phyloP scores from a whole-genome alignment of 2,888 invertebrate species.

The Cantharis rustica region DNA sequence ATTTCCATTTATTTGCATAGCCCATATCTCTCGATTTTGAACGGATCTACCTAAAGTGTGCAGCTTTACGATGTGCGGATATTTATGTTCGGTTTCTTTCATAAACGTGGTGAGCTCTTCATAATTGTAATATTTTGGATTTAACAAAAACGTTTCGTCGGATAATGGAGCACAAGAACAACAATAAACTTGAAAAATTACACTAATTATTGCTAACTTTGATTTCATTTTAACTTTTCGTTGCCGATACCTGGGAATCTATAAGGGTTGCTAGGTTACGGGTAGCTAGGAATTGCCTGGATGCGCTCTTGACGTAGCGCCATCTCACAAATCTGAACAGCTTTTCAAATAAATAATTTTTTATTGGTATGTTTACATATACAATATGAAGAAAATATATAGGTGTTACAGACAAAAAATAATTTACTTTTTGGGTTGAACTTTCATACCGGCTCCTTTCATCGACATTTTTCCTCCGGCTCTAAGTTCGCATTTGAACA shows the following conservation, averaged over 20 bases:
- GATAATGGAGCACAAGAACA: slow-evolving; percentile 16
- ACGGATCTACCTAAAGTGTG: slow-evolving; percentile 85
- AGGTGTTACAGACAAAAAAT: neutral
- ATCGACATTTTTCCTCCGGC: slow-evolving; percentile 26
- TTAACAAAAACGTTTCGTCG: slow-evolving; percentile 63
- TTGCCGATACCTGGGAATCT: slow-evolving; percentile 2
- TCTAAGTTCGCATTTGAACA: slow-evolving; percentile 25
- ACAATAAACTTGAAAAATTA: slow-evolving; percentile 22
- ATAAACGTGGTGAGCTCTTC: slow-evolving; percentile 71
- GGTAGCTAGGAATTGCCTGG: neutral
- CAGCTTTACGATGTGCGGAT: slow-evolving; percentile 72
- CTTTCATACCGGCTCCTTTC: slow-evolving; percentile 29
- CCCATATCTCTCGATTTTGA: slow-evolving; percentile 79
- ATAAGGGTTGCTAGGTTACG: slow-evolving; percentile 2
- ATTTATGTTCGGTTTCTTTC: slow-evolving; percentile 63
- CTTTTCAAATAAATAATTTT: neutral
- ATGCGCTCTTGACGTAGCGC: neutral
- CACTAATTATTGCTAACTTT: slow-evolving; percentile 27
- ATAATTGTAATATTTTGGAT: slow-evolving; percentile 71
- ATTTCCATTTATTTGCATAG: slow-evolving; percentile 78
- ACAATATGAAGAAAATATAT: neutral
- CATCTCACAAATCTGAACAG: neutral
- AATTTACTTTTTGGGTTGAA: slow-evolving; percentile 14
- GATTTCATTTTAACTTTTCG: slow-evolving; percentile 10
- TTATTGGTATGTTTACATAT: neutral